Evolutionary conservation across 2,888 invertebrate species (phyloP), one percentile per base, ranked within the genome.

Genomic region (Melinopterus prodromus): DNA sequence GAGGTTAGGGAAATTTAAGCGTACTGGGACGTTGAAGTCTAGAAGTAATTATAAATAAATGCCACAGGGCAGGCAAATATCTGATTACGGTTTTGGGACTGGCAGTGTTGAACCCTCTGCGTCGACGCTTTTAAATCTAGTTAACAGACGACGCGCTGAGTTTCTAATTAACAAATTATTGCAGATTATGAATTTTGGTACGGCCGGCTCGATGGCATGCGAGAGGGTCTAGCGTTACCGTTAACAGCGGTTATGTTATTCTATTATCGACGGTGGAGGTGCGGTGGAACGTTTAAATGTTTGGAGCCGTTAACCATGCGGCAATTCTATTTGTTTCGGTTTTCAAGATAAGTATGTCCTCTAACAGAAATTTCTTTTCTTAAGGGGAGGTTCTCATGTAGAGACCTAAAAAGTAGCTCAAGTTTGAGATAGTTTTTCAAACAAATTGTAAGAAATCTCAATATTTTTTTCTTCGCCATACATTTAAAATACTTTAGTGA

Each of bases 111-210:
- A 85, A 86, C 86, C 85, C 86, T 85, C 86, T 86, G 87, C 88
- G 86, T 85, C 87, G 88, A 86, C 87, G 88, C 88, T 88, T 88
- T 87, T 87, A 89, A 89, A 89, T 89, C 87, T 86, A 87, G 88
- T 89, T 89, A 89, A 84, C 84, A 85, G 86, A 86, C 85, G 86
- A 87, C 88, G 87, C 86, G 86, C 86, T 87, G 87, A 86, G 87
- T 86, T 87, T 85, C 86, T 89, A 88, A 89, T 89, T 89, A 89
- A 89, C 88, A 87, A 88, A 89, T 89, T 89, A 89, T 88, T 88
- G 86, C 87, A 85, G 86, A 85, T 84, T 85, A 84, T 83, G 85
- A 83, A 83, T 83, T 83, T 53, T 53, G 53, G 53, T 53, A 53
- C 53, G 53, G 53, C 12, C 7, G 9, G 53, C 9, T 12, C 53